Base-by-base conservation (phyloP, 35 echinoderm and acorn worm species). In the Lytechinus variegatus region DNA sequence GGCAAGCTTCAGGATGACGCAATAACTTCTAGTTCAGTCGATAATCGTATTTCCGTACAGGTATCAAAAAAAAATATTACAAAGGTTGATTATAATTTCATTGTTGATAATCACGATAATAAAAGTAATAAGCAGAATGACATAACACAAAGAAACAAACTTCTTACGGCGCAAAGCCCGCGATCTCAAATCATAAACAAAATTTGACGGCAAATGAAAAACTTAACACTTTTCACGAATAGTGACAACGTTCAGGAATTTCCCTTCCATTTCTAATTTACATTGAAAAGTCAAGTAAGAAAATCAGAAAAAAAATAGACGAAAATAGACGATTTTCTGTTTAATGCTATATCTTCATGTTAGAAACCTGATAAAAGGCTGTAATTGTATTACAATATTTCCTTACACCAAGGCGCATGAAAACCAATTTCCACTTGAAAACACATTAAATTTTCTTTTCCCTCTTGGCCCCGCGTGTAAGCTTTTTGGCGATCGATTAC, bases 381-480 rank as follows among this genome's bases (percentile, higher is more conserved):
- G 66, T 79, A 16, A 79, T 79, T 79, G n/a, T 79, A 79, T 79
- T 79, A 79, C 21, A 79, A 79, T 24, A 79, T 79, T 79, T 79
- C 66, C 19, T 79, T 79, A 24, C 66, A 16, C 19, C 6, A 24
- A 79, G 66, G 66, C n/a, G 66, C 66, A 71, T 71, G n/a, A 79
- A 58, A 79, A 79, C 66, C 66, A 79, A 79, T 79, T 79, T 79
- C 66, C 66, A 79, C 4, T 24, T 79, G 66, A 79, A 79, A 79
- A 79, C 66, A 79, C 66, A 79, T 79, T 79, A 79, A 79, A 79
- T 79, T 79, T 79, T 79, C 66, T 79, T 79, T 24, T n/a, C 14
- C 66, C 66, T 44, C 66, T 79, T 79, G 66, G 66, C 66, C 66
- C 66, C 66, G n/a, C n/a, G 16, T 24, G 66, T 79, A 79, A 79